Evolutionary conservation across 1,140 invertebrate genomes (phyloP).

Genomic region (Leptinotarsa texana): DNA sequence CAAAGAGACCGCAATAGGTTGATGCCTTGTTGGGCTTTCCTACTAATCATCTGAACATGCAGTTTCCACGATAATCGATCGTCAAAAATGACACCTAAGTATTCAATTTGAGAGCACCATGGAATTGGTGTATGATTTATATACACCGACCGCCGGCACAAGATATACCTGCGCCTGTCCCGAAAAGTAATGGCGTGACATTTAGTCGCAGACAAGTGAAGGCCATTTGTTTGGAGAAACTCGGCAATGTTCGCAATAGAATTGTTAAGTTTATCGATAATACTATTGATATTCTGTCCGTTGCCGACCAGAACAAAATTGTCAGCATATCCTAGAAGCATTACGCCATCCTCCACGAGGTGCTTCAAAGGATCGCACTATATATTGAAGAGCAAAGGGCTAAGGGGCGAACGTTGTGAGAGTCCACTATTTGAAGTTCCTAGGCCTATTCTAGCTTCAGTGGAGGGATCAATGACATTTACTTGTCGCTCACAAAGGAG

Average conservation of each 20-base stretch:
- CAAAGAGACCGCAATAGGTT: conserved; percentile 34
- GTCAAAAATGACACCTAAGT: conserved; percentile 12
- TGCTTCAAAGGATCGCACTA: background rate
- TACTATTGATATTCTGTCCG: background rate
- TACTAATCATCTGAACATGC: conserved; percentile 28
- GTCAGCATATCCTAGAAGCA: conserved; percentile 1
- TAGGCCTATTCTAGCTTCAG: background rate
- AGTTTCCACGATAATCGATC: background rate
- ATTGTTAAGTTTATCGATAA: background rate
- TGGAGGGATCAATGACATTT: background rate
- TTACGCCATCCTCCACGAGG: background rate
- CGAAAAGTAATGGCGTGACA: background rate
- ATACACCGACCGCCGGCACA: background rate
- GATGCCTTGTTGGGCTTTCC: conserved; percentile 23
- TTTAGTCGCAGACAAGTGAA: background rate
- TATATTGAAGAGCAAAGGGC: conserved; percentile 23
- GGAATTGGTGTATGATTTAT: background rate
- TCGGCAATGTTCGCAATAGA: background rate
- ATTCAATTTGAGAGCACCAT: background rate
- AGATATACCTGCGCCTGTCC: background rate
- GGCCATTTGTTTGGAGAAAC: background rate
- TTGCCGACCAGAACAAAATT: background rate
- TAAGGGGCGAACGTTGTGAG: conserved; percentile 29
- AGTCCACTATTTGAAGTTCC: conserved; percentile 9
- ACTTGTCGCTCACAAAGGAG: background rate